A percentile compares a stretch with the other conserved stretches of the same genome.
phyloP scores from a whole-genome alignment of 2,113 vertebrate genomes.

The Xenotilapia longispinis region DNA sequence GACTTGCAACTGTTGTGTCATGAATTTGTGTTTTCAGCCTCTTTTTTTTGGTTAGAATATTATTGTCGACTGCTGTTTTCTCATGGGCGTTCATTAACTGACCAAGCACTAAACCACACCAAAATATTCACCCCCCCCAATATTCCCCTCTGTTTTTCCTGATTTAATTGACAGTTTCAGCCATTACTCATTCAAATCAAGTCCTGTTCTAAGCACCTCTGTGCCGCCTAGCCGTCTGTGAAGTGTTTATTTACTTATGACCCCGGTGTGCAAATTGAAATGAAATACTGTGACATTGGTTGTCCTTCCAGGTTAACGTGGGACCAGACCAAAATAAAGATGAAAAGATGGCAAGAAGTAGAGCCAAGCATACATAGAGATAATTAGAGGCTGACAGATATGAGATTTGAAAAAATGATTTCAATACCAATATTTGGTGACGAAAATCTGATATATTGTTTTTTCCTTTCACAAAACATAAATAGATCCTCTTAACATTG shows the following conservation, averaged over 20 bases:
- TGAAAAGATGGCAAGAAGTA: background rate
- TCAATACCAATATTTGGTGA: background rate
- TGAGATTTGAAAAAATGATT: background rate
- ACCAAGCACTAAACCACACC: slow-evolving; percentile 28
- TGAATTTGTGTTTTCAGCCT: slow-evolving; percentile 26
- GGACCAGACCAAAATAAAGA: background rate
- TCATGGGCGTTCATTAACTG: slow-evolving; percentile 41
- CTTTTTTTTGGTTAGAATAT: background rate
- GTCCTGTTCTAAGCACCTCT: slow-evolving; percentile 28
- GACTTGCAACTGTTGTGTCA: slow-evolving; percentile 16
- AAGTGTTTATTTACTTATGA: slow-evolving; percentile 55
- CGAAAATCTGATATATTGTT: background rate
- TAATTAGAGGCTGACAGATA: background rate
- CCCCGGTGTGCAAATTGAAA: slow-evolving; percentile 30
- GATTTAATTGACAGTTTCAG: slow-evolving; percentile 36
- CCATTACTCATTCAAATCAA: slow-evolving; percentile 55
- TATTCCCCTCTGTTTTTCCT: background rate
- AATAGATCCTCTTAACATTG: background rate
- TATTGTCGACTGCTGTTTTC: background rate
- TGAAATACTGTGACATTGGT: slow-evolving; percentile 40
- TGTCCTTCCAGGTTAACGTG: slow-evolving; percentile 39
- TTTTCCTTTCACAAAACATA: background rate
- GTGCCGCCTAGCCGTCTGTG: slow-evolving; percentile 21
- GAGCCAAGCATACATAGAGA: background rate
- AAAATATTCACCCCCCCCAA: background rate